phyloP scores from a whole-genome alignment of 2,797 vertebrate species.

The Ibycter americanus region DNA sequence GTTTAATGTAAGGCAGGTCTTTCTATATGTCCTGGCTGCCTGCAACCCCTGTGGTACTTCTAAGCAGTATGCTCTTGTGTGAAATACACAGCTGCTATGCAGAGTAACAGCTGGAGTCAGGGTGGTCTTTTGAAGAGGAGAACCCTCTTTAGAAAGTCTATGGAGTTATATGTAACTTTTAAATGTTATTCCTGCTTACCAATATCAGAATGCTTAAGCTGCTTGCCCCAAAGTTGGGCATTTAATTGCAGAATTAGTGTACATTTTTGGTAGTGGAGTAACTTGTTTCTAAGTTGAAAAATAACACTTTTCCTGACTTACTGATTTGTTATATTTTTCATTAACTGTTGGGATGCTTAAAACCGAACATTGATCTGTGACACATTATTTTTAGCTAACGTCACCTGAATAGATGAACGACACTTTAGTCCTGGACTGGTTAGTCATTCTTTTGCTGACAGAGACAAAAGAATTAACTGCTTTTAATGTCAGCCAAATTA shows the following conservation, averaged over 20 bases:
- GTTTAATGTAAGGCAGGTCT: background rate
- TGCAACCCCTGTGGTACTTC: background rate
- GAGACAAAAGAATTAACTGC: background rate
- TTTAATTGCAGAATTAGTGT: background rate
- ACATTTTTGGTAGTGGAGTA: background rate
- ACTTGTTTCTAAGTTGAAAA: background rate
- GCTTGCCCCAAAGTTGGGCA: background rate
- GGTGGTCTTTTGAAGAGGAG: background rate
- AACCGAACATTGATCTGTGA: background rate
- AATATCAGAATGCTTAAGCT: background rate
- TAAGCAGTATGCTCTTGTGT: background rate
- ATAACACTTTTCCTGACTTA: background rate
- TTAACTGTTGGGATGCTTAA: background rate
- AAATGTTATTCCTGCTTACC: background rate
- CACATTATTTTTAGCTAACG: background rate
- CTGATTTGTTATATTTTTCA: background rate
- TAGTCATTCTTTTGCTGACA: background rate
- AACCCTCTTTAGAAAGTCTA: background rate
- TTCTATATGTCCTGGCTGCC: background rate
- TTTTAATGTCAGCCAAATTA: background rate
- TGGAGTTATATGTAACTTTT: background rate
- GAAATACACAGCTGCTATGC: background rate
- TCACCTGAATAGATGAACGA: background rate
- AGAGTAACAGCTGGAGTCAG: background rate
- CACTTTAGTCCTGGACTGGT: background rate